Conservation (phyloP, 2,888 invertebrate species). For the Leptopilina drosophilae region DNA sequence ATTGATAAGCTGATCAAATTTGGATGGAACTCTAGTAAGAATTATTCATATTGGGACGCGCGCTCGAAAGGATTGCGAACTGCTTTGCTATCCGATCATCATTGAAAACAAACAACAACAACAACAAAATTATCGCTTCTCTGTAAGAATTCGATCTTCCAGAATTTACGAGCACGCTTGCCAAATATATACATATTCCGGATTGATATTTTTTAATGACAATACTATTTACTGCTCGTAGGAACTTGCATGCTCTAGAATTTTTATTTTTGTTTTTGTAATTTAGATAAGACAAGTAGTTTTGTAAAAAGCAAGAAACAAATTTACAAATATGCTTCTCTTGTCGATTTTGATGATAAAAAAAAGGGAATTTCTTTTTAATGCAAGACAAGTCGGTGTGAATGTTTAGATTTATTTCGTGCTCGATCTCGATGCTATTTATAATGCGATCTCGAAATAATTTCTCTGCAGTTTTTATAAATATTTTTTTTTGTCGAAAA, state of each 20-base stretch:
- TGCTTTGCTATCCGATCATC: slow-evolving; percentile 62
- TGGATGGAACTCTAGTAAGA: slow-evolving; percentile 60
- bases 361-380: slow-evolving; percentile 31
- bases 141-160: slow-evolving; percentile 59
- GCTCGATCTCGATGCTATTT: slow-evolving; percentile 62
- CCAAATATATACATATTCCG: slow-evolving; percentile 62
- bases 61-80: slow-evolving; percentile 68
- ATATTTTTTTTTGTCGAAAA: slow-evolving; percentile 36
- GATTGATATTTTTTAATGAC: slow-evolving; percentile 70
- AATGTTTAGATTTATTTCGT: slow-evolving; percentile 54
- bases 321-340: slow-evolving; percentile 41
- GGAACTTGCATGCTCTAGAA: slow-evolving; percentile 37
- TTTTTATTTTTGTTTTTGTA: slow-evolving; percentile 12
- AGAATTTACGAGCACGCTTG: slow-evolving; percentile 63
- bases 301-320: neutral
- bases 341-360: slow-evolving; percentile 35
- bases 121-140: slow-evolving; percentile 46
- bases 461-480: slow-evolving; percentile 56
- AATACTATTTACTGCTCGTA: slow-evolving; percentile 54
- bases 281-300: slow-evolving; percentile 16
- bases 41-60: slow-evolving; percentile 63
- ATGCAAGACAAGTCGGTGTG: slow-evolving; percentile 19
- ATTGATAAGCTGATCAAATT: slow-evolving; percentile 57
- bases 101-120: neutral
- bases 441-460: slow-evolving; percentile 59